Conservation (phyloP, 2,888 invertebrate genomes). For the Lochmaea capreae region DNA sequence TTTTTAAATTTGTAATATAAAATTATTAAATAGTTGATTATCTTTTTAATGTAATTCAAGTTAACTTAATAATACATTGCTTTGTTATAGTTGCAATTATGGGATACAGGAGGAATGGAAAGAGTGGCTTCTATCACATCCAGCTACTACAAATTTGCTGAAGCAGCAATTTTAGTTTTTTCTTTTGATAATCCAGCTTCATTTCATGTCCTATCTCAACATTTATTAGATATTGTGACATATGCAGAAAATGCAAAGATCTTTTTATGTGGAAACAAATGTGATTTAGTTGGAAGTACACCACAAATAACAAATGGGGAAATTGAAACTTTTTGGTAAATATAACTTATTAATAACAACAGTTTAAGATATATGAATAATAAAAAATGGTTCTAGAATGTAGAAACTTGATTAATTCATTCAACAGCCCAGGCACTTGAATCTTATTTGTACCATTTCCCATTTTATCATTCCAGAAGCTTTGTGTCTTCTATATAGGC, state of each 20-base stretch:
- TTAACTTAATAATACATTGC: not conserved
- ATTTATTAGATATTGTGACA: constrained; percentile 91
- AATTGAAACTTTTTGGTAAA: constrained; percentile 88
- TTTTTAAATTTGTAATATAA: too few relatives aligned
- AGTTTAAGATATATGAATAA: too few relatives aligned
- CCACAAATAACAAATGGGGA: constrained; percentile 88
- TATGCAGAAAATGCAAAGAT: constrained; percentile 96
- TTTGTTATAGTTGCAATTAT: constrained; percentile 82
- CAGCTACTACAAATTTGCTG: constrained; percentile 95
- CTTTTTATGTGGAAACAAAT: constrained; percentile 93
- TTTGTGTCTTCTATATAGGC: too few relatives aligned
- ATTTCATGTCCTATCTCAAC: constrained; percentile 92
- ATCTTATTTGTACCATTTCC: too few relatives aligned
- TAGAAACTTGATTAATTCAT: too few relatives aligned
- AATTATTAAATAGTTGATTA: not conserved
- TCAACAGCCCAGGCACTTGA: too few relatives aligned
- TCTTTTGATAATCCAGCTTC: constrained; percentile 91
- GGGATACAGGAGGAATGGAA: constrained; percentile 98
- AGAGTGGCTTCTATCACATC: constrained; percentile 94
- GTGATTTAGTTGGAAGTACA: constrained; percentile 79
- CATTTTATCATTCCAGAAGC: too few relatives aligned
- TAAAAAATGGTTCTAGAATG: too few relatives aligned
- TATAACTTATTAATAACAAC: constrained; percentile 25
- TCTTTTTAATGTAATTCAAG: not conserved
- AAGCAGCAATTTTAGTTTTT: constrained; percentile 93